Base-by-base conservation (phyloP, 2,888 invertebrate species). In the Phragmatobia fuliginosa region DNA sequence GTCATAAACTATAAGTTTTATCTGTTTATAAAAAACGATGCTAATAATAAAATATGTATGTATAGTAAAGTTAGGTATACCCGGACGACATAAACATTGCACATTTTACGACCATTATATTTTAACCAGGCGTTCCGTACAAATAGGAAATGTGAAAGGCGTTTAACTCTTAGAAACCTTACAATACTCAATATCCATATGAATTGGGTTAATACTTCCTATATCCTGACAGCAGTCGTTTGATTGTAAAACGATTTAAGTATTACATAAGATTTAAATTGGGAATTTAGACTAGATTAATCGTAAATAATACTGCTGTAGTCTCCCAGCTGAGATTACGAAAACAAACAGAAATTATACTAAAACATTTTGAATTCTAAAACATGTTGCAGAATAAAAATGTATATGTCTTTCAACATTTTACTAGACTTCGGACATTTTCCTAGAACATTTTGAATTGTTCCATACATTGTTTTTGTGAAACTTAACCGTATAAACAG, bases 131-230 rank as follows among this genome's bases (percentile, higher is more conserved):
- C 31, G 1, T 21, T 56, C 25, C 10, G n/a, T 25, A 45, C 21
- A 41, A 68, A 72, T 67, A 71, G 68, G 61, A 71, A 67, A 79
- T 73, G 67, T 67, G 67, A 72, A 73, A 75, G 68, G 36, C 65
- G 59, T 61, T 64, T 32, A 59, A 45, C 58, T 36, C n/a, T 38
- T n/a, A 49, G 52, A 16, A 52, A 16, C 56, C 52, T 64, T 11
- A 36, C 36, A 36, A 61, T 61, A 62, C 31, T 59, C 25, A 59
- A 32, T 28, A 59, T 59, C 18, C 52, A 60, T 33, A n/a, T 8
- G 33, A 33, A 60, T 60, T 32, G 59, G 31, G 32, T 60, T 60
- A 36, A 28, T 62, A 38, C 38, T 36, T 41, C 61, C 52, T 52
- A 28, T 28, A 56, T 28, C 11, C 56, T 25, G 56, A 56, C 56